Conservation (phyloP, 2,113 vertebrate species). For the Cygnus atratus region DNA sequence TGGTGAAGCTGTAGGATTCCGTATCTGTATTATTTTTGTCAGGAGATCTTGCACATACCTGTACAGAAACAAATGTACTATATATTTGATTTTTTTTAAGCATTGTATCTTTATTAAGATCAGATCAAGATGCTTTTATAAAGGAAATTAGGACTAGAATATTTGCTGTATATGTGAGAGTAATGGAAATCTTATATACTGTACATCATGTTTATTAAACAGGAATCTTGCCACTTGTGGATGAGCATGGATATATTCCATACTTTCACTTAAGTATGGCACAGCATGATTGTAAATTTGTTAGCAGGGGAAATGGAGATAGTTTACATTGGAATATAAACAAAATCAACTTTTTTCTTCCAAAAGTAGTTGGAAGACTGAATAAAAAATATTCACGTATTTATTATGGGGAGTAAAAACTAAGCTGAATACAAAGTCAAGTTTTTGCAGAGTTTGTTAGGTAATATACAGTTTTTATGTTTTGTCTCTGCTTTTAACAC, state of each 20-base stretch:
- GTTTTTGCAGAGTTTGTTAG: constrained; percentile 45
- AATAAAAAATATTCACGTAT: constrained; percentile 42
- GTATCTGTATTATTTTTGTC: constrained; percentile 44
- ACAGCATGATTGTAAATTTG: background rate
- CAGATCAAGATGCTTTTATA: constrained; percentile 68
- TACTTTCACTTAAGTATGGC: constrained; percentile 32
- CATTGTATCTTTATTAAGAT: constrained; percentile 48
- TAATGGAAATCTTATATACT: constrained; percentile 30
- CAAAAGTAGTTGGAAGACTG: background rate
- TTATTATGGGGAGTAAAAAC: constrained; percentile 54
- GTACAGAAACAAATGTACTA: constrained; percentile 69
- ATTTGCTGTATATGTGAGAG: constrained; percentile 64
- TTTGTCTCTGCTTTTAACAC: constrained; percentile 57
- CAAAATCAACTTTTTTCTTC: constrained; percentile 26
- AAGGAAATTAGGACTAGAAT: constrained; percentile 60
- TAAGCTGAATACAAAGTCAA: constrained; percentile 22
- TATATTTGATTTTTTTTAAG: constrained; percentile 64
- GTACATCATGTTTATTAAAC: constrained; percentile 50
- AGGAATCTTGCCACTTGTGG: constrained; percentile 38
- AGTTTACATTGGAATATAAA: constrained; percentile 28
- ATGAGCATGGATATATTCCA: background rate
- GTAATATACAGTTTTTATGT: constrained; percentile 58
- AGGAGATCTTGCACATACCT: constrained; percentile 62
- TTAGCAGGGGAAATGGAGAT: background rate
- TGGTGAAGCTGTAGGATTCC: background rate